phyloP scores from a whole-genome alignment of 1,140 invertebrate species.

The Microplitis mediator region DNA sequence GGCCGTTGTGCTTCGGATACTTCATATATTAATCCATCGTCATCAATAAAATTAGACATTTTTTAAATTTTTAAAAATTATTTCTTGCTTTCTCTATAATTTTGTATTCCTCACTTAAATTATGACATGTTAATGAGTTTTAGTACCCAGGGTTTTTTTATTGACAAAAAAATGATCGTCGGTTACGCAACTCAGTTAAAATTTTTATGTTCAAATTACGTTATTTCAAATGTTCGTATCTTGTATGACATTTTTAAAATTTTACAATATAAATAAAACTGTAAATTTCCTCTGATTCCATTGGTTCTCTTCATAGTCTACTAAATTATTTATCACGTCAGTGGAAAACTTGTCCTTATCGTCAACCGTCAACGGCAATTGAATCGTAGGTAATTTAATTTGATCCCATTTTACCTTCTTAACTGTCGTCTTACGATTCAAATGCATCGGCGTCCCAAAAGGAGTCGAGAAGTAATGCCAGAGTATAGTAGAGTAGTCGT shows the following conservation, averaged over 20 bases:
- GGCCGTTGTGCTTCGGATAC: too few relatives aligned
- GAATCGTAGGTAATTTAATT: slow-evolving; percentile 34
- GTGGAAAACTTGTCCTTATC: slow-evolving; percentile 1
- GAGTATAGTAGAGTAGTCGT: background rate
- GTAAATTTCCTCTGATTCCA: background rate
- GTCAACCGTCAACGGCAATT: slow-evolving; percentile 17
- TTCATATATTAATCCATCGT: background rate
- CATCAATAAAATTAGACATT: background rate
- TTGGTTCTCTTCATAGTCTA: background rate
- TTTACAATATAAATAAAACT: background rate
- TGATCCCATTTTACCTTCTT: slow-evolving; percentile 16
- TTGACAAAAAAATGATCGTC: too few relatives aligned
- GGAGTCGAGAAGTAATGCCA: background rate
- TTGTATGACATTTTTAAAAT: too few relatives aligned
- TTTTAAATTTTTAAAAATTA: background rate
- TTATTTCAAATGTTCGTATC: too few relatives aligned
- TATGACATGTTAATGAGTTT: too few relatives aligned
- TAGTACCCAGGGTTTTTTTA: too few relatives aligned
- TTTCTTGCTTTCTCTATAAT: background rate
- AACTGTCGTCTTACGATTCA: slow-evolving; percentile 15
- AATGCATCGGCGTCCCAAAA: background rate
- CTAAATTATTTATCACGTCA: background rate
- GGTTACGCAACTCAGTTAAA: too few relatives aligned
- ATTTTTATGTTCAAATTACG: background rate
- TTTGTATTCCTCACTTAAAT: background rate